These are phyloP conservation scores for Stichodactyla mertensii DNA, from an alignment of 64 coral and sea anemone species.

Conservation along the genomic window DNA sequence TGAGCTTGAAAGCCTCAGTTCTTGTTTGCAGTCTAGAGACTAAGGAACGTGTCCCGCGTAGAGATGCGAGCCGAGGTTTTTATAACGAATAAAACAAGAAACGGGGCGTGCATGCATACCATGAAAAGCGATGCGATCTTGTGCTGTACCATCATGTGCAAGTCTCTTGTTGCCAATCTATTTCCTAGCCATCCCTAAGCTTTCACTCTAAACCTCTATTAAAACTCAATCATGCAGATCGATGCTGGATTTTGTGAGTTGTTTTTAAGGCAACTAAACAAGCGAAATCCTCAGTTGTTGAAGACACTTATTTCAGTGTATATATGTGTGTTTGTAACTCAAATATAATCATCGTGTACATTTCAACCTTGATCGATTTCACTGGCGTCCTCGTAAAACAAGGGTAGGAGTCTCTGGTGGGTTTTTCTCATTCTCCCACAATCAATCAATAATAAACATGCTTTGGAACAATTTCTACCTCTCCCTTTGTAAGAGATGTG, in stretches of 20 bases:
- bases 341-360: background rate
- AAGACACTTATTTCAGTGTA: background rate
- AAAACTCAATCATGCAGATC: background rate
- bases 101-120: slow-evolving; percentile 9
- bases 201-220: background rate
- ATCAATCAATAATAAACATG: background rate
- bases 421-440: background rate
- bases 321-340: background rate
- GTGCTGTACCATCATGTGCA: slow-evolving; percentile 15
- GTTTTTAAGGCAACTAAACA: background rate
- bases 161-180: background rate
- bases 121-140: background rate
- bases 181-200: background rate
- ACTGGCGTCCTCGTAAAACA: background rate
- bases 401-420: background rate
- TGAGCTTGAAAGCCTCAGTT: background rate
- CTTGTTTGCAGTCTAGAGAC: background rate
- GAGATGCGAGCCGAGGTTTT: slow-evolving; percentile 14
- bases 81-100: background rate
- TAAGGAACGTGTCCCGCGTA: slow-evolving; percentile 13
- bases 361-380: background rate
- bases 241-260: background rate
- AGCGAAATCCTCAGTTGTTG: background rate
- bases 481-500: background rate
- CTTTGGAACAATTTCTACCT: background rate